Base-by-base conservation (phyloP, 2,888 invertebrate species). In the Erannis defoliaria region DNA sequence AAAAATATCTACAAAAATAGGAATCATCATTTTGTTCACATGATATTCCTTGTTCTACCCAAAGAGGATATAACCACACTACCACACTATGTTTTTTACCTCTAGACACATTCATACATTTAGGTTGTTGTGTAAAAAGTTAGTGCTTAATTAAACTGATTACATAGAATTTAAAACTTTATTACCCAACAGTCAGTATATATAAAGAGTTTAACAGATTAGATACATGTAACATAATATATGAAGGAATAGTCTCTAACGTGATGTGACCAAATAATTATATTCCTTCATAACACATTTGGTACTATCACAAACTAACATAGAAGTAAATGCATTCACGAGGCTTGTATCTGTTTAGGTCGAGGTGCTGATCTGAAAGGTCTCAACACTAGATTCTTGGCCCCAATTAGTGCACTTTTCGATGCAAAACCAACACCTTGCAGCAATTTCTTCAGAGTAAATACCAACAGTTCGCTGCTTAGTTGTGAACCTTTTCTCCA, bases 171-270 rank as follows among this genome's bases (percentile, higher is more conserved):
- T 56, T 64, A 64, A 62, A 62, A 78, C 64, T 88, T 88, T 86
- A 88, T 85, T 88, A 73, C 71, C 77, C 82, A 89, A 88, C 85
- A 83, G 76, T 82, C 81, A 83, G 77, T 84, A 86, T 83, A 85
- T 81, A 77, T 80, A 75, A 74, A 71, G 64, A n/a, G 60, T 33
- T 16, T 31, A 76, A 76, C 62, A 73, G 72, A 80, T 77, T 77
- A 62, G 71, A 71, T 62, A 65, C 43, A 67, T 62, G 64, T 66
- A 71, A 67, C 63, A 75, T 75, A 72, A 67, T 62, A 76, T 75
- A 72, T 77, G 67, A 71, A 80, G 78, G 73, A 74, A 68, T 71
- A 64, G 69, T 74, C 66, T 73, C 76, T 74, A 77, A 71, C 68
- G 67, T 70, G 56, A 54, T 72, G 61, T 60, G 19, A 81, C 76